Percentiles rank a stretch among this genome's conserved stretches.
phyloP scores from a whole-genome alignment of 2,113 vertebrate species.

The Melanotaenia duboulayi region DNA sequence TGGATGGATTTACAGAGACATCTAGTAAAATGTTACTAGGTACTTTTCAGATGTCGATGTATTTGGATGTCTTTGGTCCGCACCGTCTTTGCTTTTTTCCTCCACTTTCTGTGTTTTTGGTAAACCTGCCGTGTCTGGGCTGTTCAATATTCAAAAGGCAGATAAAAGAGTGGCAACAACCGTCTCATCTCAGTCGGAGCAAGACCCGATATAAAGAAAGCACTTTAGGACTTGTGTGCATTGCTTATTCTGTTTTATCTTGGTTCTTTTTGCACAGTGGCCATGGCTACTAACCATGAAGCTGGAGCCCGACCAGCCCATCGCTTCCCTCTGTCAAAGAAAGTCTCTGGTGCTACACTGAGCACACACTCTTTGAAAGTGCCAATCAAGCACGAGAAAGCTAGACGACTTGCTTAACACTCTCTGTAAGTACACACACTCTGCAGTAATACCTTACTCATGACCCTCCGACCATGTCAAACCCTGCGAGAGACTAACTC shows the following conservation, averaged over 20 bases:
- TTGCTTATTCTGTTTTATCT: conserved; percentile 34
- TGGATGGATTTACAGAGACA: no score
- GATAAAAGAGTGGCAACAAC: conserved; percentile 4
- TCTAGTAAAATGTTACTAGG: no score
- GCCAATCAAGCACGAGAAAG: conserved; percentile 52
- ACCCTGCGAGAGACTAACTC: conserved; percentile 21
- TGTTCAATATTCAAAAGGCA: conserved; percentile 7
- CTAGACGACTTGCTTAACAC: conserved; percentile 62
- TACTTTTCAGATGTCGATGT: no score
- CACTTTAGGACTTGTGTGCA: neutral
- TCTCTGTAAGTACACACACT: conserved; percentile 65
- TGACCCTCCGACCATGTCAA: conserved; percentile 18
- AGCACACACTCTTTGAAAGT: conserved; percentile 50
- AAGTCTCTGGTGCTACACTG: conserved; percentile 47
- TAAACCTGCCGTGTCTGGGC: neutral
- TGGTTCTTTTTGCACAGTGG: conserved; percentile 41
- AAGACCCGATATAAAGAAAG: neutral
- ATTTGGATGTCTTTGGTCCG: no score
- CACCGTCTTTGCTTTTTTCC: no score
- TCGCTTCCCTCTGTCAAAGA: conserved; percentile 45
- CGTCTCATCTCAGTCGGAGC: neutral
- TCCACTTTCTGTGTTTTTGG: neutral
- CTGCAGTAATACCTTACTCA: conserved; percentile 15
- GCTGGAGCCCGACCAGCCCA: conserved; percentile 60
- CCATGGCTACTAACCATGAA: conserved; percentile 63